These are phyloP conservation scores for Quadriops clusia DNA, from an alignment of 2,888 invertebrate species.

Conservation along the genomic window DNA sequence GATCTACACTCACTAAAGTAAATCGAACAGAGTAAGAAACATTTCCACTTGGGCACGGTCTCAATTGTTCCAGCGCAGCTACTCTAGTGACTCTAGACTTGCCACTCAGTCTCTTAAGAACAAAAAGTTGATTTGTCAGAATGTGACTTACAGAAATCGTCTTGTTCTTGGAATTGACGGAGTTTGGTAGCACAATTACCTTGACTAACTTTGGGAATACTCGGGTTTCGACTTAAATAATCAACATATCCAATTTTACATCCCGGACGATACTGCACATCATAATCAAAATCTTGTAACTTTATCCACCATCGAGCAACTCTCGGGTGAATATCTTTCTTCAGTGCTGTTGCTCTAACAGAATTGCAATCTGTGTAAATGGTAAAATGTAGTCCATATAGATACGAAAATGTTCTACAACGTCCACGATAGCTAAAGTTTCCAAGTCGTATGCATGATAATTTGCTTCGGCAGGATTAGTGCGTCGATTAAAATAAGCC, in stretches of 20 bases:
- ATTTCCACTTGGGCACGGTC: too few relatives aligned
- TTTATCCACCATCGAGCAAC: slow-evolving; percentile 8
- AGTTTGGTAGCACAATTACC: too few relatives aligned
- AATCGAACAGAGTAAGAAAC: too few relatives aligned
- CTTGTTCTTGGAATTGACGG: too few relatives aligned
- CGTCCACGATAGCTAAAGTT: slow-evolving; percentile 18
- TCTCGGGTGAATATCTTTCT: slow-evolving; percentile 13
- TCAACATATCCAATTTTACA: slow-evolving; percentile 15
- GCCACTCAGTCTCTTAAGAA: too few relatives aligned
- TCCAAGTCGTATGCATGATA: slow-evolving; percentile 20
- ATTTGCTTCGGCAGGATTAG: slow-evolving; percentile 11
- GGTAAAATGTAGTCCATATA: slow-evolving; percentile 15
- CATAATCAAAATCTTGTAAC: slow-evolving; percentile 4
- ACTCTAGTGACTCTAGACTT: too few relatives aligned
- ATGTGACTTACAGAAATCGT: too few relatives aligned
- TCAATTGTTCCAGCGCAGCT: too few relatives aligned
- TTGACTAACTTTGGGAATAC: too few relatives aligned
- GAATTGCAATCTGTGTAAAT: slow-evolving; percentile 19
- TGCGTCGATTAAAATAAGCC: slow-evolving; percentile 3
- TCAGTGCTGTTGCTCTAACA: slow-evolving; percentile 12
- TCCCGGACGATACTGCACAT: slow-evolving; percentile 6
- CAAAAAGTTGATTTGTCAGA: too few relatives aligned
- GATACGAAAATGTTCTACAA: slow-evolving; percentile 16
- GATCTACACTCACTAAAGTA: too few relatives aligned
- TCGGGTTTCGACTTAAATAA: slow-evolving; percentile 10